Percentiles rank a stretch among this genome's conserved stretches.
phyloP scores from a whole-genome alignment of 2,888 invertebrate genomes.

The Leucoptera coffeella region DNA sequence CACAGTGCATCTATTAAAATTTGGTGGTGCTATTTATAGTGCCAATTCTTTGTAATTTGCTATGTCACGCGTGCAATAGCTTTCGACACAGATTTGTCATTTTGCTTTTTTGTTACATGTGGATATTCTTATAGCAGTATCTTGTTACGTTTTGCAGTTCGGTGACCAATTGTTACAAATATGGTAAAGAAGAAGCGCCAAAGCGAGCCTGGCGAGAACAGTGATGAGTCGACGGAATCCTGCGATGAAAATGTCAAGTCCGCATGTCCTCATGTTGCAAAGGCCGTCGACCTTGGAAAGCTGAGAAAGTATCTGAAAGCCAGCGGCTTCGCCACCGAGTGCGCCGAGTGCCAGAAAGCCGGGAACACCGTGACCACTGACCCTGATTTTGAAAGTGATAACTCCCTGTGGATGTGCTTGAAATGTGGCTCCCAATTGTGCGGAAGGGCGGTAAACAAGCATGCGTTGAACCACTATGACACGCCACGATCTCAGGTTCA shows the following conservation, averaged over 20 bases:
- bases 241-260: constrained; percentile 61
- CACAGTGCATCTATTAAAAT: constrained; percentile 9
- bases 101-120: constrained; percentile 45
- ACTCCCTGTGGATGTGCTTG: constrained; percentile 70
- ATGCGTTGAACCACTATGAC: constrained; percentile 68
- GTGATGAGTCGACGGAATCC: constrained; percentile 65
- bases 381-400: constrained; percentile 43
- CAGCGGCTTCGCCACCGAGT: constrained; percentile 46
- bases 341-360: constrained; percentile 52
- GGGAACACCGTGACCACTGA: constrained; percentile 21
- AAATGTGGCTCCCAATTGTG: constrained; percentile 76
- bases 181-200: constrained; percentile 75
- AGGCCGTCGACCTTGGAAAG: constrained; percentile 58
- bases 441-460: constrained; percentile 60
- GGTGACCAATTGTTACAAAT: constrained; percentile 20
- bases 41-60: constrained; percentile 24
- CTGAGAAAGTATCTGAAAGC: constrained; percentile 54
- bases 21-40: constrained; percentile 3
- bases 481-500: constrained; percentile 74
- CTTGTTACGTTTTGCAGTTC: constrained; percentile 45
- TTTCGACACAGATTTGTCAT: constrained; percentile 49
- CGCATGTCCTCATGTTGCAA: constrained; percentile 63
- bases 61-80: constrained; percentile 51
- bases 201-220: constrained; percentile 57
- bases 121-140: constrained; percentile 48